A percentile compares a stretch with the other conserved stretches of the same genome.
These are phyloP conservation scores for Prionchulus punctatus DNA, from an alignment of 2,888 invertebrate species.

Conservation along the genomic window DNA sequence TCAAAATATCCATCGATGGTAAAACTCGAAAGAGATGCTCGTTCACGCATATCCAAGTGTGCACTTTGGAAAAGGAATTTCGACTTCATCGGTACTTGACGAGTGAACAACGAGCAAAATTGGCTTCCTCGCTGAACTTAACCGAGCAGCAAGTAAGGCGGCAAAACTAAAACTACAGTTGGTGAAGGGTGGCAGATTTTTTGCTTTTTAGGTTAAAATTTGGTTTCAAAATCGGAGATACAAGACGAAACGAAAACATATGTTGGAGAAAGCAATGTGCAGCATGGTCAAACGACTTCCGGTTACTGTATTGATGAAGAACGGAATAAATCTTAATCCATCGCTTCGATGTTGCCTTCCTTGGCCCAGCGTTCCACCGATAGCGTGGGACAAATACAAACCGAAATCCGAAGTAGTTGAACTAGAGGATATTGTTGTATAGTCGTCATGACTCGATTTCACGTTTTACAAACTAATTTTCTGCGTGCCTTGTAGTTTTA, in stretches of 20 bases:
- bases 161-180: too few species aligned
- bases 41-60: conserved; percentile 1
- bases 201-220: conserved; percentile 41
- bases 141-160: conserved; percentile 11
- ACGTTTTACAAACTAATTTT: too few species aligned
- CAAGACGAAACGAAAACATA: conserved; percentile 70
- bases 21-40: conserved; percentile 10
- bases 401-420: too few species aligned
- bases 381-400: not conserved
- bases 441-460: too few species aligned
- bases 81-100: conserved; percentile 8
- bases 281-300: not conserved
- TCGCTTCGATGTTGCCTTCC: not conserved
- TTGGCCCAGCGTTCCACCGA: not conserved
- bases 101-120: not conserved
- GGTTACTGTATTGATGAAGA: not conserved
- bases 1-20: too few species aligned
- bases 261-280: conserved; percentile 45
- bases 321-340: not conserved
- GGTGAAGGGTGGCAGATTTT: not conserved
- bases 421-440: too few species aligned
- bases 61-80: conserved; percentile 7
- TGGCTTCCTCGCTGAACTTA: not conserved
- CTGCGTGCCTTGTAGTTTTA: too few species aligned
- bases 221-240: conserved; percentile 78